Percentiles rank a stretch among this genome's conserved stretches.
Evolutionary conservation across 2,113 vertebrate species (phyloP).

Genomic region (Pedionomus torquatus): DNA sequence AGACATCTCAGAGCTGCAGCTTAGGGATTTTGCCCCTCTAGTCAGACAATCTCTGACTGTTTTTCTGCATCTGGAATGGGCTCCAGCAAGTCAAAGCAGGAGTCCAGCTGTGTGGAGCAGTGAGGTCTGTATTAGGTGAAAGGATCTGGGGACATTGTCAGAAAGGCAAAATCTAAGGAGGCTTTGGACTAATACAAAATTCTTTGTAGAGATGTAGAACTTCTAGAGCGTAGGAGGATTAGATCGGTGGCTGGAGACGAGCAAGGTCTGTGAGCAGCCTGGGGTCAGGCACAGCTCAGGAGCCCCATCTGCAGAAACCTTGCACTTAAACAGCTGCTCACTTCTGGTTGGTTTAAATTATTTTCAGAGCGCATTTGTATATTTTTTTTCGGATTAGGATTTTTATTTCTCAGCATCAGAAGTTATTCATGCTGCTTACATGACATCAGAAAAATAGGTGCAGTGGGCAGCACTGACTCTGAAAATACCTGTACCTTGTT

Average conservation of each 20-base stretch:
- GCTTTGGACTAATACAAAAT: not conserved
- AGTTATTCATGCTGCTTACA: not conserved
- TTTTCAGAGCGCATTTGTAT: not conserved
- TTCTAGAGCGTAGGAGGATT: not conserved
- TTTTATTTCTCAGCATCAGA: not conserved
- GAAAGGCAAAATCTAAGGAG: not conserved
- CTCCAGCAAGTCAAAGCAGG: not conserved
- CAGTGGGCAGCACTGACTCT: not conserved
- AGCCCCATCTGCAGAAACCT: not conserved
- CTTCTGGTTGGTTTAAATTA: not conserved
- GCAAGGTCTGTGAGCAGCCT: fast-evolving
- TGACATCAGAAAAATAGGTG: not conserved
- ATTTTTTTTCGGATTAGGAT: not conserved
- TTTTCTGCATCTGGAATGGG: not conserved
- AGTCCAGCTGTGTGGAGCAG: not conserved
- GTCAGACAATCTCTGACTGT: fast-evolving
- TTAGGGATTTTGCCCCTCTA: not conserved
- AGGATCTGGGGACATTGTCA: not conserved
- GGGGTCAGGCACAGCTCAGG: not conserved
- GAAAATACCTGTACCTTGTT: not conserved
- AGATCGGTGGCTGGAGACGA: not conserved
- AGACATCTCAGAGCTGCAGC: not conserved
- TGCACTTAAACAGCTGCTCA: not conserved
- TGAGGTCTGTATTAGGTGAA: not conserved
- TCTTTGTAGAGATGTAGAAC: not conserved